A percentile compares a stretch with the other conserved stretches of the same genome.
phyloP scores from a whole-genome alignment of 92 coral and sea anemone species.

The Phenganax subtilis region DNA sequence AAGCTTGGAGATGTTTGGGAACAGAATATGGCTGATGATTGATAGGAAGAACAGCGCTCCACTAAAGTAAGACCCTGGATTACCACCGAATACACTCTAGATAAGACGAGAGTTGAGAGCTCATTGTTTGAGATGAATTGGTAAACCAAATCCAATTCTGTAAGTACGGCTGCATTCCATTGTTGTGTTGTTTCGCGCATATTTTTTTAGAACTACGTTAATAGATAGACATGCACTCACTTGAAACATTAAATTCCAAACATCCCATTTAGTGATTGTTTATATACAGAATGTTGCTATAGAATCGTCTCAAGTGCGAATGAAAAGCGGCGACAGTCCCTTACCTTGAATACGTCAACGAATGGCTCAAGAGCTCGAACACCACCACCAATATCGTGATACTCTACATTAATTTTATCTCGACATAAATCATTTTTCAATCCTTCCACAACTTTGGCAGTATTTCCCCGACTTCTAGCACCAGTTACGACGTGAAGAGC shows the following conservation, averaged over 20 bases:
- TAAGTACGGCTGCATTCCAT: too few relatives aligned
- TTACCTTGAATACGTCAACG: constrained; percentile 58
- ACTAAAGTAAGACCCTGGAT: constrained; percentile 59
- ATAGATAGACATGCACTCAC: too few relatives aligned
- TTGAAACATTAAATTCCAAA: too few relatives aligned
- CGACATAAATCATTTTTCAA: constrained; percentile 43
- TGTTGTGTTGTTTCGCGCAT: too few relatives aligned
- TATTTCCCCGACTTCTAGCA: constrained; percentile 40
- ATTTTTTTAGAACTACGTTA: too few relatives aligned
- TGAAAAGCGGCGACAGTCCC: neutral
- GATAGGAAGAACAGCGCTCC: constrained; percentile 76
- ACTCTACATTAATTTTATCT: constrained; percentile 46
- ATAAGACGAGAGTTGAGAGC: neutral
- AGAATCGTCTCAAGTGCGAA: neutral
- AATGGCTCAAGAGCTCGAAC: constrained; percentile 52
- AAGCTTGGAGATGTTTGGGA: constrained; percentile 55
- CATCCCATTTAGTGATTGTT: too few relatives aligned
- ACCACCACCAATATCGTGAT: constrained; percentile 54
- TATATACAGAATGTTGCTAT: neutral
- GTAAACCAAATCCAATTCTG: neutral
- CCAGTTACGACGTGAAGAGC: constrained; percentile 66
- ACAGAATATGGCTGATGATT: constrained; percentile 57
- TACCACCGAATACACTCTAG: constrained; percentile 57
- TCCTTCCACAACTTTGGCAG: constrained; percentile 47
- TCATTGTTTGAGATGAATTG: too few relatives aligned